phyloP scores from a whole-genome alignment of 2,888 invertebrate species.

The Eupeodes luniger region DNA sequence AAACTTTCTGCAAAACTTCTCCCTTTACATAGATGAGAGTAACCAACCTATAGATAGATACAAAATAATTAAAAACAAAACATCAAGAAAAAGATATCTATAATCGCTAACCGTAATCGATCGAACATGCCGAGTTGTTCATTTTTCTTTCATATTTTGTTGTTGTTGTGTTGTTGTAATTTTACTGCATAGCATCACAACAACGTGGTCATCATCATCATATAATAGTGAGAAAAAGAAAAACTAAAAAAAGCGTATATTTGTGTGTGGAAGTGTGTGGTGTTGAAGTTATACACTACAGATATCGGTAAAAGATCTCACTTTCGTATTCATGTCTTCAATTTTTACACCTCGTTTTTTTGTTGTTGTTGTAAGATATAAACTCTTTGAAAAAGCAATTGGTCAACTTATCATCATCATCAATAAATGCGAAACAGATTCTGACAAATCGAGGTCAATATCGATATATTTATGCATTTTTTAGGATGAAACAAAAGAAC shows the following conservation, averaged over 20 bases:
- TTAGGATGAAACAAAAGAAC: slow-evolving; percentile 48
- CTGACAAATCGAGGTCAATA: not conserved
- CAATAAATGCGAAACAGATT: not conserved
- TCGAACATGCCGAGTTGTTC: slow-evolving; percentile 48
- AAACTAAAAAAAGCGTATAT: not conserved
- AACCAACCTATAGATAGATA: not conserved
- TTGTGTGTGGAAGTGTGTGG: slow-evolving; percentile 32
- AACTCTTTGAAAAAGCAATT: not conserved
- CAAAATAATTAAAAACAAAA: slow-evolving; percentile 64
- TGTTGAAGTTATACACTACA: slow-evolving; percentile 15
- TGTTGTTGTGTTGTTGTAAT: slow-evolving; percentile 12
- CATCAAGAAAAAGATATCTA: slow-evolving; percentile 32
- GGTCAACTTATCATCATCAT: not conserved
- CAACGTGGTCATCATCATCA: slow-evolving; percentile 34
- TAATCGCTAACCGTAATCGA: slow-evolving; percentile 73
- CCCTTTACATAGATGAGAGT: not conserved
- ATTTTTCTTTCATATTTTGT: slow-evolving; percentile 11
- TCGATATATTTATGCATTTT: not conserved
- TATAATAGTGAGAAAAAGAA: not conserved
- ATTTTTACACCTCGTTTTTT: slow-evolving; percentile 53
- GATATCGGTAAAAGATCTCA: slow-evolving; percentile 64
- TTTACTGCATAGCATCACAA: not conserved
- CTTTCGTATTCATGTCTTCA: slow-evolving; percentile 34
- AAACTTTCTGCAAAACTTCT: not conserved
- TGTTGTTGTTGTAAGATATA: slow-evolving; percentile 33